These are phyloP conservation scores for Salarias fasciatus DNA, from an alignment of 2,797 vertebrate species.

Conservation along the genomic window DNA sequence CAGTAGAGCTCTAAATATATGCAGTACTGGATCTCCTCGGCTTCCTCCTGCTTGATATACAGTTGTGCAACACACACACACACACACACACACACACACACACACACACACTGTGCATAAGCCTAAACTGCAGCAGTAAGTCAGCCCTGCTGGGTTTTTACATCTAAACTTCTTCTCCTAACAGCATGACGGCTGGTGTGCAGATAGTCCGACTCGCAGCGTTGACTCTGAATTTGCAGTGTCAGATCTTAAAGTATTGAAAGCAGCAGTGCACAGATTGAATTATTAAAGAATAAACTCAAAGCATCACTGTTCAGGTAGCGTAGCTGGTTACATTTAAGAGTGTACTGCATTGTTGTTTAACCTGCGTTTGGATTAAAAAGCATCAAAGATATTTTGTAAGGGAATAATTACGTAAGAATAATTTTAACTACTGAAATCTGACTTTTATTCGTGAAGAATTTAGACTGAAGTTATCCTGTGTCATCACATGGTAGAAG, in stretches of 20 bases:
- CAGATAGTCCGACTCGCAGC: not conserved
- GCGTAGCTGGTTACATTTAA: no score
- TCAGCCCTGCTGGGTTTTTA: slow-evolving; percentile 5
- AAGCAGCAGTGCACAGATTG: not conserved
- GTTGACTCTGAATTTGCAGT: slow-evolving; percentile 6
- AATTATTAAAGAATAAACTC: not conserved
- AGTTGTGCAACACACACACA: slow-evolving; percentile 18
- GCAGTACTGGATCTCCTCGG: slow-evolving; percentile 29
- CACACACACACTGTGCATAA: not conserved
- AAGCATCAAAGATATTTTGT: no score
- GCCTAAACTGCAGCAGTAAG: slow-evolving; percentile 35
- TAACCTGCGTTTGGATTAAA: no score
- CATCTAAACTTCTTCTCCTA: slow-evolving; percentile 7
- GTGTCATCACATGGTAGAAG: no score
- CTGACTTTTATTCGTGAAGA: no score
- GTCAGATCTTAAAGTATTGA: not conserved
- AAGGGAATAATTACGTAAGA: no score
- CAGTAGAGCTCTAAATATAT: slow-evolving; percentile 40
- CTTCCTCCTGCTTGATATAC: slow-evolving; percentile 44
- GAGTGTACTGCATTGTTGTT: no score
- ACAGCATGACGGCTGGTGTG: not conserved
- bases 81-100: slow-evolving; percentile 8
- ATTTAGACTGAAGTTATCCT: no score
- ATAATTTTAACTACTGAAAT: no score
- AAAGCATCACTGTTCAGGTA: no score